These are phyloP conservation scores for Zhuqinia jingwanae DNA, from an alignment of 2,888 invertebrate species.

Conservation along the genomic window DNA sequence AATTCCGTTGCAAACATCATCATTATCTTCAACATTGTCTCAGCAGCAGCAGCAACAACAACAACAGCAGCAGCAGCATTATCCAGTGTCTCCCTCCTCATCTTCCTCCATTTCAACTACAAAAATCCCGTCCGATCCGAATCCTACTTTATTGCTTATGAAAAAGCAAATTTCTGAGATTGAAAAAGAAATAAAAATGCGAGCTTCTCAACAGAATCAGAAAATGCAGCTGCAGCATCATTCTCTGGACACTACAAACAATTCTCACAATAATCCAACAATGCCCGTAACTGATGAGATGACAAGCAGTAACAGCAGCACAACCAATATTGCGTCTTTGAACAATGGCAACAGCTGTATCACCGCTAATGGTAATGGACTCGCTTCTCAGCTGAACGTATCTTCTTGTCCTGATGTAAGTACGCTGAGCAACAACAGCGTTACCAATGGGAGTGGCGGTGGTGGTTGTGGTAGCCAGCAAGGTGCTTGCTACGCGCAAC, in stretches of 20 bases:
- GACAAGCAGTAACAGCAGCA: conserved; percentile 49
- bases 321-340: conserved; percentile 40
- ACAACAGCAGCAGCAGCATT: conserved; percentile 44
- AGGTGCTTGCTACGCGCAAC: conserved; percentile 52
- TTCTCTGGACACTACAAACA: conserved; percentile 36
- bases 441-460: conserved; percentile 30
- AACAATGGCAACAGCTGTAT: conserved; percentile 61
- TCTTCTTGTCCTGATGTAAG: conserved; percentile 71
- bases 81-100: conserved; percentile 53
- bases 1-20: conserved; percentile 17
- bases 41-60: conserved; percentile 49
- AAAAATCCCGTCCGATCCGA: conserved; percentile 85
- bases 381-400: conserved; percentile 60
- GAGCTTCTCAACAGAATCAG: conserved; percentile 78
- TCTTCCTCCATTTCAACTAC: conserved; percentile 56
- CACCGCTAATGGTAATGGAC: conserved; percentile 70
- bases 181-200: conserved; percentile 85
- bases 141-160: conserved; percentile 86
- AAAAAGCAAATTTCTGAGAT: conserved; percentile 88
- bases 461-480: conserved; percentile 37
- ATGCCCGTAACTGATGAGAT: conserved; percentile 56
- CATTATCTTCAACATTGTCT: conserved; percentile 20
- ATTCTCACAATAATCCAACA: conserved; percentile 53
- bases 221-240: conserved; percentile 64
- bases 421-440: conserved; percentile 41